A percentile compares a stretch with the other conserved stretches of the same genome.
Evolutionary conservation across 2,797 vertebrate genomes (phyloP).

Genomic region (Dromococcyx pavoninus): DNA sequence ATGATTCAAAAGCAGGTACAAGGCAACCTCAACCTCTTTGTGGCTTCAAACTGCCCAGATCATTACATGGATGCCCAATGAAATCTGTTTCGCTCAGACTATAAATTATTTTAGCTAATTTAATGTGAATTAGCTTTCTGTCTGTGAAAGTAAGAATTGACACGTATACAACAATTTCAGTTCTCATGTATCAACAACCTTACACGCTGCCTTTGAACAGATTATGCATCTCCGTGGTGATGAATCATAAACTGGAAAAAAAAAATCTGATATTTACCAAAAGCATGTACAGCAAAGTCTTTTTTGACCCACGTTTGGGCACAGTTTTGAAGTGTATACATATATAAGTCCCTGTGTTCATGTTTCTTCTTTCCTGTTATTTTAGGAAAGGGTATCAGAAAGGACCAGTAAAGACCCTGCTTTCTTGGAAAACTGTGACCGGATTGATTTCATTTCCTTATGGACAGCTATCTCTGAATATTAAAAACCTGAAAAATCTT

Average conservation of each 20-base stretch:
- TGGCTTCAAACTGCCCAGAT: not conserved
- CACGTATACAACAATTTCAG: not conserved
- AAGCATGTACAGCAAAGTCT: not conserved
- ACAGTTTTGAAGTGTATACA: not conserved
- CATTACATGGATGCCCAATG: not conserved
- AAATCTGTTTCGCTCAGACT: not conserved
- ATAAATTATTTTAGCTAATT: not conserved
- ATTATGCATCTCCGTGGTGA: not conserved
- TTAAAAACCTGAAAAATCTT: not conserved
- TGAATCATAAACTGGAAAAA: not conserved
- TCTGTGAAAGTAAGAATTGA: not conserved
- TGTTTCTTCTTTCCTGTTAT: not conserved
- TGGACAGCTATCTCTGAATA: not conserved
- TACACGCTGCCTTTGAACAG: not conserved
- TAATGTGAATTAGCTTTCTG: not conserved
- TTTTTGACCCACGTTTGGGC: not conserved
- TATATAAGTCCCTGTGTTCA: fast-evolving
- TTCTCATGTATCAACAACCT: not conserved
- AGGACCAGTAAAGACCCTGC: not conserved
- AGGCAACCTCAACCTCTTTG: not conserved
- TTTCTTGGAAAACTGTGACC: slow-evolving; percentile 12
- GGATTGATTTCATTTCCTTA: not conserved
- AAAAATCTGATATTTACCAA: not conserved
- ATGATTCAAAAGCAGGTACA: not conserved
- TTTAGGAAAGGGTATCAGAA: not conserved